These are phyloP conservation scores for Apteryx owenii DNA, from an alignment of 2,113 vertebrate species.

Conservation along the genomic window DNA sequence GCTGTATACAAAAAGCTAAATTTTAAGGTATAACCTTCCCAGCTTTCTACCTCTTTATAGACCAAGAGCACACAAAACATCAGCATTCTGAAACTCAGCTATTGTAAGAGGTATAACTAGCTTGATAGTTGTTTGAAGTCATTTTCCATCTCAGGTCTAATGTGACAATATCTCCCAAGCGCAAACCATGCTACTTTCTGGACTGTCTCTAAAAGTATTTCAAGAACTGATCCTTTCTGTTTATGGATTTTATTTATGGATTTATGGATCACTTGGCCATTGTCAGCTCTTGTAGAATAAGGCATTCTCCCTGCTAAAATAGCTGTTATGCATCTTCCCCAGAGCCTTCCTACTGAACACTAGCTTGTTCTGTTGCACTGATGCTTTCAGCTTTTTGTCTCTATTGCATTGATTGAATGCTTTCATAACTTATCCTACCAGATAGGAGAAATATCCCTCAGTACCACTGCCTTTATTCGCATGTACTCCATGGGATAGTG, in stretches of 20 bases:
- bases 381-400: background rate
- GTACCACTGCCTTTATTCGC: background rate
- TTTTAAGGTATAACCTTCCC: background rate
- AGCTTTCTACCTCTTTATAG: background rate
- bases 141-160: background rate
- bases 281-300: background rate
- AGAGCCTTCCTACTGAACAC: background rate
- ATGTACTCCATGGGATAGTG: accelerated
- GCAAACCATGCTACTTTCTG: background rate
- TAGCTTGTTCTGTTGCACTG: background rate
- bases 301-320: background rate
- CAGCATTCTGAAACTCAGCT: conserved; percentile 3
- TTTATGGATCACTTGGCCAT: background rate
- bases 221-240: background rate
- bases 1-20: background rate
- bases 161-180: background rate
- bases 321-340: background rate
- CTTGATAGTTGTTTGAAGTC: background rate
- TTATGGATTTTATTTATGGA: background rate
- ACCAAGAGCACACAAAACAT: background rate
- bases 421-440: background rate
- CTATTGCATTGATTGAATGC: background rate
- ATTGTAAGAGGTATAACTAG: background rate
- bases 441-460: background rate
- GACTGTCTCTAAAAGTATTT: background rate